phyloP scores from a whole-genome alignment of 2,797 vertebrate genomes.

The Limosa lapponica region DNA sequence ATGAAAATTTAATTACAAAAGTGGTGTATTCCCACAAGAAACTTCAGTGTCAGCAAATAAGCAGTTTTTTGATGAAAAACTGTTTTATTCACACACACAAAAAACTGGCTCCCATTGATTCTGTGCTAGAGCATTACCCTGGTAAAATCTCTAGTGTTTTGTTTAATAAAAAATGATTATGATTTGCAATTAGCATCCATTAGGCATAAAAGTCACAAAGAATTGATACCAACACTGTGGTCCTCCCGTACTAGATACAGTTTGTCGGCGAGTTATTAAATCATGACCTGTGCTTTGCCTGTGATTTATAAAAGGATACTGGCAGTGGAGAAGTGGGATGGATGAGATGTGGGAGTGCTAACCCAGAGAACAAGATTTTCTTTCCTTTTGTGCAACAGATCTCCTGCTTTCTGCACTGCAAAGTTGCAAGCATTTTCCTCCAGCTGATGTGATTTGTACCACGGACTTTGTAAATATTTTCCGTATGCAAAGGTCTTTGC shows the following conservation, averaged over 20 bases:
- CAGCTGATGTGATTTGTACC: neutral
- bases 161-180: neutral
- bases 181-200: neutral
- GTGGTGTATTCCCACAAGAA: conserved; percentile 63
- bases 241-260: neutral
- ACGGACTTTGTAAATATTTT: neutral
- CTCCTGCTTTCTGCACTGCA: neutral
- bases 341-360: neutral
- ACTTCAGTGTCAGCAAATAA: conserved; percentile 42
- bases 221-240: rapidly evolving
- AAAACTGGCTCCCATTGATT: neutral
- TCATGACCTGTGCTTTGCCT: neutral
- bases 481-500: neutral
- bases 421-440: neutral
- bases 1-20: conserved; percentile 61
- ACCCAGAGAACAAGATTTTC: neutral
- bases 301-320: neutral
- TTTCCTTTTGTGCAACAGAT: neutral
- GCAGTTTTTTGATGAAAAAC: neutral
- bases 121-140: neutral
- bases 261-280: neutral
- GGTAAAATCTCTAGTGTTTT: neutral
- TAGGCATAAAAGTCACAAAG: neutral
- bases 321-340: neutral
- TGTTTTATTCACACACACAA: neutral